Percentiles rank a stretch among this genome's conserved stretches.
phyloP scores from a whole-genome alignment of 2,888 invertebrate genomes.

The Branchipolynoe longqiensis region DNA sequence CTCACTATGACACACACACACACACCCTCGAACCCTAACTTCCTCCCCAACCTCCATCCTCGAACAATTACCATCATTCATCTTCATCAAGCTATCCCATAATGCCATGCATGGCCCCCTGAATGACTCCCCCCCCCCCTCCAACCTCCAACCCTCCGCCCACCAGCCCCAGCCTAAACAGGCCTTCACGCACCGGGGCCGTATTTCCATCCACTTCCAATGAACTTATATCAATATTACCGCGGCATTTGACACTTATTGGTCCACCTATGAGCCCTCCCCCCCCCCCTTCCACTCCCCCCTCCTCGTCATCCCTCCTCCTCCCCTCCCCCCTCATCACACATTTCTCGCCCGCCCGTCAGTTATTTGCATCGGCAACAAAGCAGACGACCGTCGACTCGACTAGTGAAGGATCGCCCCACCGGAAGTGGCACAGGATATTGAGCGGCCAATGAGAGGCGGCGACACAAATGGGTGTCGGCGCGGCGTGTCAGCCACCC shows the following conservation, averaged over 20 bases:
- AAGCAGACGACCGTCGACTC: constrained; percentile 21
- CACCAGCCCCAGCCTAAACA: too few species aligned
- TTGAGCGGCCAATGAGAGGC: constrained; percentile 51
- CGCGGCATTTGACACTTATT: constrained; percentile 36
- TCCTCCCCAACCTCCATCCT: too few species aligned
- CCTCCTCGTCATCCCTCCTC: too few species aligned
- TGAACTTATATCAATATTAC: constrained; percentile 48
- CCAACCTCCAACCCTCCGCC: too few species aligned
- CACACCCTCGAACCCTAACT: too few species aligned
- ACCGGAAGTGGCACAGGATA: constrained; percentile 55
- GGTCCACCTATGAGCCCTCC: constrained; percentile 12
- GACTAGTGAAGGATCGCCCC: constrained; percentile 43
- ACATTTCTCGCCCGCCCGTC: neutral
- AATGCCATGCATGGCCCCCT: neutral
- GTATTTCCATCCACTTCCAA: neutral
- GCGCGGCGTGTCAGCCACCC: neutral
- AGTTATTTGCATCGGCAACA: constrained; percentile 48
- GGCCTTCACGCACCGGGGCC: neutral
- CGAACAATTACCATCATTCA: constrained; percentile 22
- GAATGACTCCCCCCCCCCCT: neutral
- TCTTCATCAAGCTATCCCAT: neutral
- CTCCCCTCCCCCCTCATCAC: neutral
- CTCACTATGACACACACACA: too few species aligned
- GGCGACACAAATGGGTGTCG: constrained; percentile 26
- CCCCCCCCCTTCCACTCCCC: neutral